phyloP scores from a whole-genome alignment of 2,888 invertebrate species.

The Chamaedrilus cognettii region DNA sequence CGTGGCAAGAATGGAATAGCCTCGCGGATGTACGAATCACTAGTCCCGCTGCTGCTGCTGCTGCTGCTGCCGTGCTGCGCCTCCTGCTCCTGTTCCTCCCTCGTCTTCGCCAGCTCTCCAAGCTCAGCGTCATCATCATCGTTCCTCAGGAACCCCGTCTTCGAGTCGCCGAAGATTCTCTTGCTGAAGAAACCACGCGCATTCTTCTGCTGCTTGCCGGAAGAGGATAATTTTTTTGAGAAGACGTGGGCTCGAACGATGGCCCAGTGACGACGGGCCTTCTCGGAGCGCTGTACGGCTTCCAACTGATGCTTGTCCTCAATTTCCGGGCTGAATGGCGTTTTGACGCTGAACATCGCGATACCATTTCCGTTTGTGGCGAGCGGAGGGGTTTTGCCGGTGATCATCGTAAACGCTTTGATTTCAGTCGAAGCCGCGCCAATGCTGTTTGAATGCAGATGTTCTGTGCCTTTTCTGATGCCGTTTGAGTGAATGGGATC shows the following conservation, averaged over 20 bases:
- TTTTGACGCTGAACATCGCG: too few relatives aligned
- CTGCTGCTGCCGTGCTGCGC: too few relatives aligned
- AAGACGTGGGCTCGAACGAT: background rate
- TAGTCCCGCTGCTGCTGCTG: constrained; percentile 36
- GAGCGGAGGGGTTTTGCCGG: too few relatives aligned
- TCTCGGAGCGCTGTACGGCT: background rate
- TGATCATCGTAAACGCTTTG: too few relatives aligned
- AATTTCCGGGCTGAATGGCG: background rate
- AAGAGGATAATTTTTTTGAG: too few relatives aligned
- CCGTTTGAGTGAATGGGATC: too few relatives aligned
- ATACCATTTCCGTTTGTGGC: too few relatives aligned
- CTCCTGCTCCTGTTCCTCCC: constrained; percentile 22
- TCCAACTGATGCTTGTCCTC: background rate
- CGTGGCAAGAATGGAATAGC: constrained; percentile 90
- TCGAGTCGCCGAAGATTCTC: background rate
- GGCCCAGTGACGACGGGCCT: background rate
- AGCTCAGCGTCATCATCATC: too few relatives aligned
- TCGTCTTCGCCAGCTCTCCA: background rate
- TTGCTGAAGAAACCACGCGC: background rate
- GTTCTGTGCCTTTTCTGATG: too few relatives aligned
- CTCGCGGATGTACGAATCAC: constrained; percentile 79
- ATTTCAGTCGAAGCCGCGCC: too few relatives aligned
- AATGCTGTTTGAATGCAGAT: too few relatives aligned
- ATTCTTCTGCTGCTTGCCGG: background rate
- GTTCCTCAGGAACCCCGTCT: background rate